Base-by-base conservation (phyloP, 2,797 vertebrate genomes). In the Gambelia wislizenii region DNA sequence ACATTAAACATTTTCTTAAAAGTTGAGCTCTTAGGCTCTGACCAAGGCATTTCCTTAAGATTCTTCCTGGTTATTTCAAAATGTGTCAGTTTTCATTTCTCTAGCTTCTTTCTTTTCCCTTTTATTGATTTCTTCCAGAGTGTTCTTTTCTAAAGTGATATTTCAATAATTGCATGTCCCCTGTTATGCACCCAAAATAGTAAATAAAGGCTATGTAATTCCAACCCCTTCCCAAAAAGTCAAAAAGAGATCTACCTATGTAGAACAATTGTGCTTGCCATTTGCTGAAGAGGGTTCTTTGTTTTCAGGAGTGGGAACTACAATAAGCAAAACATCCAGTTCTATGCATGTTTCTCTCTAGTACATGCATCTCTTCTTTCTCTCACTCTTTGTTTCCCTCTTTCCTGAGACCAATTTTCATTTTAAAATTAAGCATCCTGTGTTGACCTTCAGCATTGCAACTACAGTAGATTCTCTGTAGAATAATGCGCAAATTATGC, bases 61-160 rank as follows among this genome's bases (percentile, higher is more conserved):
- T 47, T 61, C 44, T 64, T 44, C 72, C 54, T 44, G 39, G 39
- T 76, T 2, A 39, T 52, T 39, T 70, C 36, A 56, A 83, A 83
- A 33, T 27, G 74, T 39, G 74, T 39, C 22, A 27, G 20, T 54
- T 54, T 76, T 85, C 54, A 85, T 86, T 86, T 77, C 30, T 47
- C 22, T 47, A 22, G 9, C 9, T 4, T 76, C 39, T 61, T 61
- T 85, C 27, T 61, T 47, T 77, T 49, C 25, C 20, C 16, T 36
- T 84, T 67, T 42, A 54, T 74, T 84, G 69, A 84, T 84, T 52
- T 72, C 18, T 84, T 84, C n/a, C 47, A 84, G 83, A 70, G 49
- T 36, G 20, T 20, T 47, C 20, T 69, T n/a, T 54, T 72, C 47
- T 74, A 72, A 84, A 36, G 4, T 49, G 22, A 72, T 54, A n/a